Evolutionary conservation across 1,140 invertebrate species (phyloP).

Genomic region (Melipona quadrifasciata): DNA sequence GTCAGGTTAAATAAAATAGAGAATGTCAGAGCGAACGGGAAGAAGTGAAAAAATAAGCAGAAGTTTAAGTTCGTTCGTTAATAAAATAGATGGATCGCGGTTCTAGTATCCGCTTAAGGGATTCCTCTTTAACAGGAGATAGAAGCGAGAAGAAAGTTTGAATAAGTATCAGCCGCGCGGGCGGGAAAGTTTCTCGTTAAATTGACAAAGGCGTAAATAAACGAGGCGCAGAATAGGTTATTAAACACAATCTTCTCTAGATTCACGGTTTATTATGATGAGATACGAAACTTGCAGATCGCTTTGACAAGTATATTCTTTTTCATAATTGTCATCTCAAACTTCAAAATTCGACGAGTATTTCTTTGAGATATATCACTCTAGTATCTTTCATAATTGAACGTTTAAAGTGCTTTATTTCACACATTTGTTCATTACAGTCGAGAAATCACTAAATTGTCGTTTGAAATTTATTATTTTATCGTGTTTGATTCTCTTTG

Average conservation of each 20-base stretch:
- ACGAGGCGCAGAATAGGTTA: conserved; percentile 4
- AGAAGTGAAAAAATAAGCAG: too few species aligned
- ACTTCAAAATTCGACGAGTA: too few species aligned
- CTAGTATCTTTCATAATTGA: too few species aligned
- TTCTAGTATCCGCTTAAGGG: neutral
- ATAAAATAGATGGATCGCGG: neutral
- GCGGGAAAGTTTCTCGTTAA: conserved; percentile 42
- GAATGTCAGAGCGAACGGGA: neutral
- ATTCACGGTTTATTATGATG: neutral
- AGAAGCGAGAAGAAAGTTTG: conserved; percentile 19
- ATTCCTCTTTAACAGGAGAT: neutral
- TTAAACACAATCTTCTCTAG: conserved; percentile 25
- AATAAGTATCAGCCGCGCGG: conserved; percentile 14
- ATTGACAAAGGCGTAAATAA: conserved; percentile 24
- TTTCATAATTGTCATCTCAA: too few species aligned
- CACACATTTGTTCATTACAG: too few species aligned
- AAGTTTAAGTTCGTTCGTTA: neutral
- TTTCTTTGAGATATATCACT: too few species aligned
- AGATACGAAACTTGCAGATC: neutral
- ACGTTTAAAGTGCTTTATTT: too few species aligned
- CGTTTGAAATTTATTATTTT: neutral
- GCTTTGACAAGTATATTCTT: neutral
- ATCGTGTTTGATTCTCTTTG: too few species aligned
- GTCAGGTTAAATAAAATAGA: neutral
- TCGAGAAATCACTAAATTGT: too few species aligned